These are phyloP conservation scores for Xenopus borealis DNA, from an alignment of 2,113 vertebrate genomes.

Conservation along the genomic window DNA sequence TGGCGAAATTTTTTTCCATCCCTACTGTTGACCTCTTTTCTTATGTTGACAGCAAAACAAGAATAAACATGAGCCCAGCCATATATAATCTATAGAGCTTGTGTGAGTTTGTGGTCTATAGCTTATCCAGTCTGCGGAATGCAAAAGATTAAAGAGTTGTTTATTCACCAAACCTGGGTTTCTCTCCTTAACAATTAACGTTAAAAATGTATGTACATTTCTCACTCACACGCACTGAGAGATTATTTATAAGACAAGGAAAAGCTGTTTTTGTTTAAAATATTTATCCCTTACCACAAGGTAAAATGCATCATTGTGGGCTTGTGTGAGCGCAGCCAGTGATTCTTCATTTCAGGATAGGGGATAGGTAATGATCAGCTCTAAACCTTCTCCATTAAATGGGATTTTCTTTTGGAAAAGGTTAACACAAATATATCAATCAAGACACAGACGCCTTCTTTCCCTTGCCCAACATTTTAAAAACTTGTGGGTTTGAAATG, in stretches of 20 bases:
- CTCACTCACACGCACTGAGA: no score
- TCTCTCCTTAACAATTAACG: background rate
- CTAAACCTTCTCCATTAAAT: constrained; percentile 36
- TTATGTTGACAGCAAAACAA: no score
- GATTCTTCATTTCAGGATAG: background rate
- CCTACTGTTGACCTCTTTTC: no score
- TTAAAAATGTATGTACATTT: constrained; percentile 46
- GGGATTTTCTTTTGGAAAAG: constrained; percentile 21
- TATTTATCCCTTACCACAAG: background rate
- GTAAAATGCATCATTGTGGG: background rate
- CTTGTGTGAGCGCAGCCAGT: no score
- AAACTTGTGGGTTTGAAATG: constrained; percentile 42
- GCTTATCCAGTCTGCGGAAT: no score
- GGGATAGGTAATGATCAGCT: background rate
- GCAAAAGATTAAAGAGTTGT: no score
- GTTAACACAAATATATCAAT: constrained; percentile 52
- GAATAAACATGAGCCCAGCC: no score
- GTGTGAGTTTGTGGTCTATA: no score
- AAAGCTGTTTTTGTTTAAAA: no score
- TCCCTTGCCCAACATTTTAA: constrained; percentile 49
- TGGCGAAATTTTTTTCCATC: no score
- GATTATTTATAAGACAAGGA: no score
- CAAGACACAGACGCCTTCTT: constrained; percentile 39
- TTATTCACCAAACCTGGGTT: background rate
- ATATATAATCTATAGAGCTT: no score